Conservation (phyloP, 2,113 vertebrate genomes). For the Porphyrio hochstetteri region DNA sequence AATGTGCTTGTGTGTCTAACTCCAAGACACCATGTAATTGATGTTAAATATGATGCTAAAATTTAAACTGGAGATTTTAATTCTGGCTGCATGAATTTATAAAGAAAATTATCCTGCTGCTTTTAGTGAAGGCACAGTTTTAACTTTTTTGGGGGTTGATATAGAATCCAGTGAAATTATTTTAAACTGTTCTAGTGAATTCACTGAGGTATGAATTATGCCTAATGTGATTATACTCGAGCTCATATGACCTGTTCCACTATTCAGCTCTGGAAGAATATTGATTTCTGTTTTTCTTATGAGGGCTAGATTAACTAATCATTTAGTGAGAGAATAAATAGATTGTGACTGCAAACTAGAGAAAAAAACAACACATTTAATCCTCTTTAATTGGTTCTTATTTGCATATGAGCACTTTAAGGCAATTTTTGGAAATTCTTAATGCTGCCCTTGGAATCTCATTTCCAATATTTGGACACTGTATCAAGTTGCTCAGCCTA, state of each 20-base stretch:
- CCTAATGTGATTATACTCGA: not conserved
- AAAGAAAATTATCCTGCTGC: not conserved
- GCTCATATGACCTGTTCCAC: not conserved
- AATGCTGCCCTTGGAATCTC: not conserved
- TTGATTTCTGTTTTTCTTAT: not conserved
- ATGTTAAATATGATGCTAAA: not conserved
- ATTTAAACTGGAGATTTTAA: not conserved
- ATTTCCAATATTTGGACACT: not conserved
- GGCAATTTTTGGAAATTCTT: not conserved
- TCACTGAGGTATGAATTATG: not conserved
- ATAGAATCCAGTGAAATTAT: not conserved
- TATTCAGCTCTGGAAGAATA: not conserved
- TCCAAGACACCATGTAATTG: not conserved
- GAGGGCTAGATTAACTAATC: not conserved
- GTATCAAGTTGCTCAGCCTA: not conserved
- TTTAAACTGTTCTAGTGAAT: not conserved
- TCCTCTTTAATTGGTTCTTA: not conserved
- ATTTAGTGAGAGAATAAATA: not conserved
- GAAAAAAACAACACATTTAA: not conserved
- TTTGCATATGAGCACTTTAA: not conserved
- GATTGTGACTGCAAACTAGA: not conserved
- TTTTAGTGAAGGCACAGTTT: not conserved
- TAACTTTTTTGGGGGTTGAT: not conserved
- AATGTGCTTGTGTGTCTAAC: not conserved
- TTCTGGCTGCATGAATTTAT: not conserved